phyloP scores from a whole-genome alignment of 2,113 vertebrate species.

The Chloropsis hardwickii region DNA sequence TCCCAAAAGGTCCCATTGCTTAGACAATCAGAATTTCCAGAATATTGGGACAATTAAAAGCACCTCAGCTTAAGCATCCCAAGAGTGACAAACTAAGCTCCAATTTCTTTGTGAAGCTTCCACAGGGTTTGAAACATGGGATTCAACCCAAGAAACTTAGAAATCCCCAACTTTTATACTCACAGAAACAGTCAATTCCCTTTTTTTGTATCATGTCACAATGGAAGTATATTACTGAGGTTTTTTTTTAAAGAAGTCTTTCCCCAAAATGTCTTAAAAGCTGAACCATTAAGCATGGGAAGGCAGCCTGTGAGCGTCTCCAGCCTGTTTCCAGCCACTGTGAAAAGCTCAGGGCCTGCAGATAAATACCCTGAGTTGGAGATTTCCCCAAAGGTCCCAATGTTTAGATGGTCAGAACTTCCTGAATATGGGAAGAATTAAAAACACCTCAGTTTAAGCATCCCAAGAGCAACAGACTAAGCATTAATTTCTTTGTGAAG shows the following conservation, averaged over 20 bases:
- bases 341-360: neutral
- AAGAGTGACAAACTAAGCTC: fast-evolving
- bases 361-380: neutral
- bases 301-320: neutral
- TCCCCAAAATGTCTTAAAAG: neutral
- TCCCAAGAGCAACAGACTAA: neutral
- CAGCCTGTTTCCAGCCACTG: neutral
- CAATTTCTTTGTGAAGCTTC: neutral
- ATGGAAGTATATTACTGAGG: fast-evolving
- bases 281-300: neutral
- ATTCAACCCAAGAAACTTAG: neutral
- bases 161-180: neutral
- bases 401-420: neutral
- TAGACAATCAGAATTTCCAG: neutral
- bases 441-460: neutral
- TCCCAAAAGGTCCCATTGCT: neutral
- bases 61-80: neutral
- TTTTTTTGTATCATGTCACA: neutral
- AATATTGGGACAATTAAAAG: neutral
- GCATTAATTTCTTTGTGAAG: neutral
- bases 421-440: neutral
- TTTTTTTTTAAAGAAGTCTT: neutral
- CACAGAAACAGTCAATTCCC: neutral
- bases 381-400: neutral
- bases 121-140: neutral